Base-by-base conservation (phyloP, 2,888 invertebrate genomes). In the Dysmachus trigonus region DNA sequence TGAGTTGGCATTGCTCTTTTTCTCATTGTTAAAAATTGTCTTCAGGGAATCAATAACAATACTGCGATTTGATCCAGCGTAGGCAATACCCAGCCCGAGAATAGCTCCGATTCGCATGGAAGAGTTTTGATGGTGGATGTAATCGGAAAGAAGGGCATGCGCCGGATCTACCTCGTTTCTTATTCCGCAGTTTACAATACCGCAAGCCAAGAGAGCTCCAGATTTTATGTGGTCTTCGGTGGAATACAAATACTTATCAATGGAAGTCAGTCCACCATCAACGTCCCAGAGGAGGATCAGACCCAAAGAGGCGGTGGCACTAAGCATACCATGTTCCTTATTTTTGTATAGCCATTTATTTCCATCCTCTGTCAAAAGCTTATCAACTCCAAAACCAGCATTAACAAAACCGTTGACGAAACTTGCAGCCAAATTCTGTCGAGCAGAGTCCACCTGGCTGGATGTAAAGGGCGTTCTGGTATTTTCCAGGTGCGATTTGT, bases 351-450 rank as follows among this genome's bases (percentile, higher is more conserved):
- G 94, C 97, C 97, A 98, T 88, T 95, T 95, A 89, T 95, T 95
- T 38, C 95, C 95, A 90, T 95, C 95, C 89, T 98, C 98, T 35
- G 97, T 97, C 41, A 98, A 93, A 3, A 99, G 94, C 91, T 99
- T 99, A 91, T 99, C 99, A 22, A 96, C 95, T 1, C 99, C 98
- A 92, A 99, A 99, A 0, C 97, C 99, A 15, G 98, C 98, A 91
- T 99, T 99, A 0, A 99, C 99, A 90, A 99, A 98, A 0, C 99
- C 99, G 92, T 99, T 99, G 0, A 99, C 99, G 91, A 99, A 98
- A 27, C 98, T 98, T 0, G 99, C 96, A 0, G 99, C 99, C 30
- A 99, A 93, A 92, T 99, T 99, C 92, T 99, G 98, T 71, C 98
- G 94, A 0, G 99, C 98, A 0, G 99, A 99, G 92, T 99, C 99